These are phyloP conservation scores for Ametastegia equiseti DNA, from an alignment of 2,888 invertebrate genomes.

Conservation along the genomic window DNA sequence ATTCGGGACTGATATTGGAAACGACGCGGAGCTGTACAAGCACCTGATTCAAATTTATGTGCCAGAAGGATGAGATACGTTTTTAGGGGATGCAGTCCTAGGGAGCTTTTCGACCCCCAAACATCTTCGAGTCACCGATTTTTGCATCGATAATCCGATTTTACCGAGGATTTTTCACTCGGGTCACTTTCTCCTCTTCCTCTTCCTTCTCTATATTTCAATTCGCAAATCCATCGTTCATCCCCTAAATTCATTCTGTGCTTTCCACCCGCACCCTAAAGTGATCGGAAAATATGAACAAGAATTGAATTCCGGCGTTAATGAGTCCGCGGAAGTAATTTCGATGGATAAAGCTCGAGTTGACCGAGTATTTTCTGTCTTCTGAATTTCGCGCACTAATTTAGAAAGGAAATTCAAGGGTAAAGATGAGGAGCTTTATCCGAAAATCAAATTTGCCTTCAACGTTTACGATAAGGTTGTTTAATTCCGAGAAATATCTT, in stretches of 20 bases:
- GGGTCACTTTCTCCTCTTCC: not conserved
- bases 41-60: slow-evolving; percentile 25
- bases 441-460: not conserved
- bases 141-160: slow-evolving; percentile 34
- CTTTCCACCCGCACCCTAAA: too few relatives aligned
- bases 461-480: not conserved
- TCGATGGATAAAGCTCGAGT: too few relatives aligned
- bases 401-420: too few relatives aligned
- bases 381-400: too few relatives aligned
- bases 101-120: not conserved
- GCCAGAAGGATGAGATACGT: slow-evolving; percentile 25
- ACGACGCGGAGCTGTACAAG: not conserved
- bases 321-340: too few relatives aligned
- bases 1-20: not conserved
- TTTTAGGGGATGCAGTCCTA: not conserved
- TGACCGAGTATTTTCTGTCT: too few relatives aligned
- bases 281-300: too few relatives aligned
- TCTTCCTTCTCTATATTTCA: not conserved
- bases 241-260: too few relatives aligned
- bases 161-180: slow-evolving; percentile 32
- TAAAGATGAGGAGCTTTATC: too few relatives aligned
- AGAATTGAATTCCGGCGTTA: too few relatives aligned
- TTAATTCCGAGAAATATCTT: not conserved
- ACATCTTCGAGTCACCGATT: slow-evolving; percentile 15
- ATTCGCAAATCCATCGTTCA: not conserved